Conservation (phyloP, 2,888 invertebrate genomes). For the Conistra vaccinii region DNA sequence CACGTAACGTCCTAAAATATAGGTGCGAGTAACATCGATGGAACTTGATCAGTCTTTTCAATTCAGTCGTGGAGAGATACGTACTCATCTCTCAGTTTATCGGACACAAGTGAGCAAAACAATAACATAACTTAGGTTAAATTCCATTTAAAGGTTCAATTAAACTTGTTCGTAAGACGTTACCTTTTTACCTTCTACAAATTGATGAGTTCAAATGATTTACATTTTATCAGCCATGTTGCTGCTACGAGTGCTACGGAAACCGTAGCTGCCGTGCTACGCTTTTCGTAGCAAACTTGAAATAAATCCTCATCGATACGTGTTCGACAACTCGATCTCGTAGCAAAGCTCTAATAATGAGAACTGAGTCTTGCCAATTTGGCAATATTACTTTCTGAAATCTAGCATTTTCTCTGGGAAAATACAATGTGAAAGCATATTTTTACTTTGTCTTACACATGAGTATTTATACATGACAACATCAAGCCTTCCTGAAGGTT, state of each 20-base stretch:
- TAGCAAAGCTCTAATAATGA: constrained; percentile 30
- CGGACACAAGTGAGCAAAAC: neutral
- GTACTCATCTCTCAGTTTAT: neutral
- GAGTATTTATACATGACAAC: neutral
- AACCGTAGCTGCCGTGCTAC: constrained; percentile 14
- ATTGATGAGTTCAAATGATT: neutral
- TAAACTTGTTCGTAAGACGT: neutral
- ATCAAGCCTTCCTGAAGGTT: neutral
- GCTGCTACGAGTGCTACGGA: constrained; percentile 4
- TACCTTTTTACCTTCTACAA: neutral
- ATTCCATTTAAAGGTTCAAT: neutral
- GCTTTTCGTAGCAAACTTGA: constrained; percentile 13
- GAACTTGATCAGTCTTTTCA: constrained; percentile 9
- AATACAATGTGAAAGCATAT: too few species aligned
- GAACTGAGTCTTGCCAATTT: constrained; percentile 1
- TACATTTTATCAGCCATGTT: neutral
- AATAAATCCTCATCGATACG: constrained; percentile 13
- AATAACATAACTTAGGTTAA: neutral
- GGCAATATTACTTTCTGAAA: neutral
- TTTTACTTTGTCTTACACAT: too few species aligned
- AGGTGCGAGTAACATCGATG: constrained; percentile 7
- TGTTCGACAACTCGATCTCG: constrained; percentile 24
- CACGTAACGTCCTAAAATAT: constrained; percentile 19
- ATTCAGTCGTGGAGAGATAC: neutral
- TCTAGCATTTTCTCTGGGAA: neutral